Evolutionary conservation across 2,797 vertebrate species (phyloP), one percentile per base, ranked within the genome.

Genomic region (Scolopax rusticola): DNA sequence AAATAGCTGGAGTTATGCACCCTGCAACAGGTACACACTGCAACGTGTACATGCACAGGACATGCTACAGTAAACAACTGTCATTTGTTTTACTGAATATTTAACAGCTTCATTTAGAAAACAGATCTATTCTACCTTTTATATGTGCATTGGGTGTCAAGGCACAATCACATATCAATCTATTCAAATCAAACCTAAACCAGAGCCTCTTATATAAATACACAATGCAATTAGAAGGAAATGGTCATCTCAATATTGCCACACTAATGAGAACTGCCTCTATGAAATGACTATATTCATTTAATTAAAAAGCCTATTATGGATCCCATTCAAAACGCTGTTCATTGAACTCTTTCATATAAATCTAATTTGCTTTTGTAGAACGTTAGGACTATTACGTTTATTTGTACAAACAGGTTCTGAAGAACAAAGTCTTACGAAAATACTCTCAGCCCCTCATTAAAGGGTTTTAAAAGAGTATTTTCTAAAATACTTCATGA

Each of bases 251-350:
- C 93, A 89, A 73, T 96, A 96, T 90, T 93, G 84, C 81, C 91
- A 74, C 87, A 9, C 93, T 98, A 98, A 98, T 97, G 97, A 98
- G 97, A 98, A 97, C 80, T 96, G 97, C 95, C 89, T 97, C 89
- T 97, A 97, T 92, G 96, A 96, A 98, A 98, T 97, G 79, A 94
- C 97, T 96, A 84, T 92, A 97, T 97, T 98, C 97, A 97, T 98
- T 98, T 98, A 98, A 98, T 98, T 98, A 98, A 98, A 98, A 98
- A 97, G 93, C 90, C 90, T 82, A 96, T 98, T 98, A 97, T 94
- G 93, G 95, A 93, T 95, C 95, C 96, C 91, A 90, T 96, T 97
- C 95, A 97, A 93, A 98, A 95, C 13, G 89, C 85, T 97, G 85
- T 65, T 98, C 96, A 73, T 71, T 97, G 97, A 97, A 95, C 89